phyloP scores from a whole-genome alignment of 2,888 invertebrate genomes.

The Chymomyza caudatula region DNA sequence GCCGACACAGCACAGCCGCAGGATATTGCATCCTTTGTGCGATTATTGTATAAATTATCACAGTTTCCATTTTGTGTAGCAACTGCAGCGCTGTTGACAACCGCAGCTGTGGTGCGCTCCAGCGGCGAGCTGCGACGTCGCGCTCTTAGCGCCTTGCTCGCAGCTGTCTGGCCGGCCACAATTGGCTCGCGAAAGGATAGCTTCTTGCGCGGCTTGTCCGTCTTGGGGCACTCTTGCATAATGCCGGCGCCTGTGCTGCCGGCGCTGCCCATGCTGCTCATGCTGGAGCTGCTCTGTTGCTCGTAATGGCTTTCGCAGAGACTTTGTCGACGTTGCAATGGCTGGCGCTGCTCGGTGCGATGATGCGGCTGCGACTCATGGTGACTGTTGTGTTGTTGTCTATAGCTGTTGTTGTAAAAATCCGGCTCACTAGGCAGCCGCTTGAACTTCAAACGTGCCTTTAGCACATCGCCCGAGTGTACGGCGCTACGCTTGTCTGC shows the following conservation, averaged over 20 bases:
- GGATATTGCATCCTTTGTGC: slow-evolving; percentile 58
- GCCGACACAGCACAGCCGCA: slow-evolving; percentile 31
- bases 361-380: slow-evolving; percentile 50
- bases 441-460: slow-evolving; percentile 71
- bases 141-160: slow-evolving; percentile 44
- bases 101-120: slow-evolving; percentile 39
- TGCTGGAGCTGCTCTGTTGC: slow-evolving; percentile 64
- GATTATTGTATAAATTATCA: slow-evolving; percentile 69
- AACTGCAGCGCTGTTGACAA: not conserved
- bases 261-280: slow-evolving; percentile 74
- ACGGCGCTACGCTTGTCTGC: slow-evolving; percentile 32
- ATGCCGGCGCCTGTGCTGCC: slow-evolving; percentile 75
- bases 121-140: slow-evolving; percentile 66
- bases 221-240: slow-evolving; percentile 71
- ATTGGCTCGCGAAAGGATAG: slow-evolving; percentile 90
- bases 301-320: slow-evolving; percentile 63
- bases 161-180: slow-evolving; percentile 50
- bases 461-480: slow-evolving; percentile 45
- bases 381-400: slow-evolving; percentile 18
- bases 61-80: slow-evolving; percentile 32
- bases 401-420: slow-evolving; percentile 24
- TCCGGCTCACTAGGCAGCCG: slow-evolving; percentile 49
- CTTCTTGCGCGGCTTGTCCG: slow-evolving; percentile 86
- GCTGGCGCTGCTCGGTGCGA: slow-evolving; percentile 57
- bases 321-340: slow-evolving; percentile 69